Evolutionary conservation across 2,888 invertebrate genomes (phyloP).

Genomic region (Heliconius cydno): DNA sequence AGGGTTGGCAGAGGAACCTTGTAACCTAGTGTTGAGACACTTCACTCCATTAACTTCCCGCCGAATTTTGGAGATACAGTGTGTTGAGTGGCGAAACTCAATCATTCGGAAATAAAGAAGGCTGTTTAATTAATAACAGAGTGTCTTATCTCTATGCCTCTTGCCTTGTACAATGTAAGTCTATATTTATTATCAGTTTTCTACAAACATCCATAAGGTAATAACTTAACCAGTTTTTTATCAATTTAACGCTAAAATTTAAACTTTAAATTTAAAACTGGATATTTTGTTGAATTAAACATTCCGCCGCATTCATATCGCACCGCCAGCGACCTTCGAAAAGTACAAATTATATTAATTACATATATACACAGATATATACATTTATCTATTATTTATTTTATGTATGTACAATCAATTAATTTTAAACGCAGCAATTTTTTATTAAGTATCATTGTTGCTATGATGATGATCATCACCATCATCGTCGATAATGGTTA

Average conservation of each 20-base stretch:
- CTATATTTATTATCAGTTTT: neutral
- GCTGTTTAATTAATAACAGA: too few relatives aligned
- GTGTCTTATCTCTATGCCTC: too few relatives aligned
- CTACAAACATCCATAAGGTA: neutral
- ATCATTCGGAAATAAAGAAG: too few relatives aligned
- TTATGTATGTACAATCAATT: neutral
- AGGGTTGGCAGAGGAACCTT: too few relatives aligned
- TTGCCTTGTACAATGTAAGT: too few relatives aligned
- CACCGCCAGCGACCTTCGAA: neutral
- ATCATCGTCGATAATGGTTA: neutral
- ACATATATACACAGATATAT: neutral
- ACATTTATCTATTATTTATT: neutral
- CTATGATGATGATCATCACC: neutral
- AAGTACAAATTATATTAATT: neutral
- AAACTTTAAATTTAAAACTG: neutral
- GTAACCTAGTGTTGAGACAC: too few relatives aligned
- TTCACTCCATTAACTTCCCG: too few relatives aligned
- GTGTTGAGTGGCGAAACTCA: too few relatives aligned
- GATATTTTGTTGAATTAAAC: neutral
- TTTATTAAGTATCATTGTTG: neutral
- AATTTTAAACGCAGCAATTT: neutral
- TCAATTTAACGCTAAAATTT: neutral
- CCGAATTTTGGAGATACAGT: too few relatives aligned
- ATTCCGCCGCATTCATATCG: slow-evolving; percentile 10
- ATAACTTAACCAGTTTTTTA: neutral